phyloP scores from a whole-genome alignment of 2,113 vertebrate species.

The Oreochromis niloticus region DNA sequence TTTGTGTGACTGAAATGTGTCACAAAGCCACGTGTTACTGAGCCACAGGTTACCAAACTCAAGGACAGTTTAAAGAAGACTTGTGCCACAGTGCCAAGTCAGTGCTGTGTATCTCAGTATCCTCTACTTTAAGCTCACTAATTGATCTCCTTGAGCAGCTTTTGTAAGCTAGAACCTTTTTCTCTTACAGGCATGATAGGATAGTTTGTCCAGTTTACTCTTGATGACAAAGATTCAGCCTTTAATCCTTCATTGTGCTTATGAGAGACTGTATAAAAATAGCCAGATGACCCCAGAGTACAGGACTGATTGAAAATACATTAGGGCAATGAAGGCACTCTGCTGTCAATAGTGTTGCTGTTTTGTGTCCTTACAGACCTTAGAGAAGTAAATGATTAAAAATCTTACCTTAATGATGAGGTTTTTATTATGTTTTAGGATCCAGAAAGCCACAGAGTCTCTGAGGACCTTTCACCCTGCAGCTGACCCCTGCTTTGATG shows the following conservation, averaged over 20 bases:
- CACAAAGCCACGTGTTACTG: constrained; percentile 15
- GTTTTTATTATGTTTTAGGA: constrained; percentile 65
- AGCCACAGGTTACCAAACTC: constrained; percentile 3
- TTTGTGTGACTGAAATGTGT: not conserved
- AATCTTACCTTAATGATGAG: not conserved
- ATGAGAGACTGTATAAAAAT: not conserved
- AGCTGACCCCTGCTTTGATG: constrained; percentile 86
- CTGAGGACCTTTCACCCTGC: constrained; percentile 87
- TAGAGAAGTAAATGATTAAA: not conserved
- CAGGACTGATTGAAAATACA: not conserved
- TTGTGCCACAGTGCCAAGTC: not conserved
- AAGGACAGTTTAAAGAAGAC: not conserved
- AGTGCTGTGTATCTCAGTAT: not conserved
- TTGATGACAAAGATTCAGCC: not conserved
- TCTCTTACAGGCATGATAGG: constrained; percentile 3
- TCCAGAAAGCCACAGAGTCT: constrained; percentile 92
- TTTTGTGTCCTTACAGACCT: not conserved
- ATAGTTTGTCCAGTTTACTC: not conserved
- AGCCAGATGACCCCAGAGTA: not conserved
- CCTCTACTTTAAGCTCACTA: constrained; percentile 40
- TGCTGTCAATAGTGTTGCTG: not conserved
- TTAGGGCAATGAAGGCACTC: not conserved
- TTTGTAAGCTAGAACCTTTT: constrained; percentile 29
- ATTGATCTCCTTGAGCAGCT: constrained; percentile 66
- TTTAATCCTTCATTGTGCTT: not conserved